These are phyloP conservation scores for Lagopus leucura DNA, from an alignment of 2,113 vertebrate species.

Conservation along the genomic window DNA sequence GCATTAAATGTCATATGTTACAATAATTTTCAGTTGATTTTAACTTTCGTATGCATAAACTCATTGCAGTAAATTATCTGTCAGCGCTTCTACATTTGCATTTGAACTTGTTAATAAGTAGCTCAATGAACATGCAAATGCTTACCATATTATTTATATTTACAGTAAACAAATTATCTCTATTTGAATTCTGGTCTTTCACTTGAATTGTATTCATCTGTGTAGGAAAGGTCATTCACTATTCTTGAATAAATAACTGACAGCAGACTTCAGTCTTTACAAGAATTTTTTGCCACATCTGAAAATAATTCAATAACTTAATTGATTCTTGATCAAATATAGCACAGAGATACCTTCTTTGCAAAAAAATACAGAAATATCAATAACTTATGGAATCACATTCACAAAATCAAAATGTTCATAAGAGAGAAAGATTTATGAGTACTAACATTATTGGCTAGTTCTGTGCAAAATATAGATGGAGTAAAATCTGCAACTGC, in stretches of 20 bases:
- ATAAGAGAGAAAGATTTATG: neutral
- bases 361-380: neutral
- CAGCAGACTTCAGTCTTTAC: neutral
- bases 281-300: neutral
- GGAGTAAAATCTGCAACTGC: neutral
- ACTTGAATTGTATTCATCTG: neutral
- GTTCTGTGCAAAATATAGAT: neutral
- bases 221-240: neutral
- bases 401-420: neutral
- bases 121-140: conserved; percentile 11
- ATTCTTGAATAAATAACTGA: neutral
- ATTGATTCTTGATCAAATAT: neutral
- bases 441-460: neutral
- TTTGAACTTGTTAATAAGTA: neutral
- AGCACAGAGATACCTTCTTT: neutral
- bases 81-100: neutral
- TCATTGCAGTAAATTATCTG: neutral
- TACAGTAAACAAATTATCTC: neutral
- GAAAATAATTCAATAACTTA: neutral
- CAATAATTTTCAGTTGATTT: conserved; percentile 1
- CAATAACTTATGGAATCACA: neutral
- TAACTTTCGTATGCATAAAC: conserved; percentile 13
- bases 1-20: neutral
- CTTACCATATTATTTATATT: neutral
- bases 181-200: neutral